These are phyloP conservation scores for Nomada ferruginata DNA, from an alignment of 2,888 invertebrate species.

Conservation along the genomic window DNA sequence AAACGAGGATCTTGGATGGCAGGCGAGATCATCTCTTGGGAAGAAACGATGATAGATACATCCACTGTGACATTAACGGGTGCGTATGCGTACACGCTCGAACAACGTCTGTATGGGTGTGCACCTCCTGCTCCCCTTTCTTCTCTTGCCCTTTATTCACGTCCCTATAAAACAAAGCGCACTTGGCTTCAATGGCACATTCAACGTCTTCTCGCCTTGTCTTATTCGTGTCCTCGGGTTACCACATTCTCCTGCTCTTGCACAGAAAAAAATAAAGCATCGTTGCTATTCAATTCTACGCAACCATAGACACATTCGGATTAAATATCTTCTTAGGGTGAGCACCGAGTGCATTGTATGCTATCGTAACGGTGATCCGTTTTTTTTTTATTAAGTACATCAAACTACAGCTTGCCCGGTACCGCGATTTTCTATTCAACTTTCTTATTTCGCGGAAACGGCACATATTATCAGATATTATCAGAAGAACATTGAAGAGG, in stretches of 20 bases:
- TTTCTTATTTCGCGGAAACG: too few relatives aligned
- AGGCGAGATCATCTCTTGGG: constrained; percentile 64
- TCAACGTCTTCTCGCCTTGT: constrained; percentile 49
- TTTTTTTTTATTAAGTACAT: neutral
- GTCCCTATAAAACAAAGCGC: constrained; percentile 74
- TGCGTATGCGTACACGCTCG: neutral
- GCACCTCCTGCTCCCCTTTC: neutral
- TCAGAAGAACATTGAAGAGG: too few relatives aligned
- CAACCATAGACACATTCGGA: constrained; percentile 6
- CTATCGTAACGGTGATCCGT: neutral
- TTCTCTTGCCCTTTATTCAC: constrained; percentile 28
- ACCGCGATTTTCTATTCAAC: too few relatives aligned
- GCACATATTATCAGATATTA: too few relatives aligned
- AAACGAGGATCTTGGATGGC: constrained; percentile 65
- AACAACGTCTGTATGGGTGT: neutral
- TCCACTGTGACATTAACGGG: constrained; percentile 11
- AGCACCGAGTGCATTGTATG: constrained; percentile 11
- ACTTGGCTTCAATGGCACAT: constrained; percentile 66
- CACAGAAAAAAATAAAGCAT: neutral
- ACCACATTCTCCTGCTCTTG: neutral
- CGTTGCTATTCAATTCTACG: neutral
- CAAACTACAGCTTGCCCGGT: neutral
- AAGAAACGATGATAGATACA: constrained; percentile 23
- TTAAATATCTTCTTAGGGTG: constrained; percentile 36
- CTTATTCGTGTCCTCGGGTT: constrained; percentile 29